A percentile compares a stretch with the other conserved stretches of the same genome.
These are phyloP conservation scores for Saiga tatarica DNA, from an alignment of 2,113 vertebrate genomes.

Conservation along the genomic window DNA sequence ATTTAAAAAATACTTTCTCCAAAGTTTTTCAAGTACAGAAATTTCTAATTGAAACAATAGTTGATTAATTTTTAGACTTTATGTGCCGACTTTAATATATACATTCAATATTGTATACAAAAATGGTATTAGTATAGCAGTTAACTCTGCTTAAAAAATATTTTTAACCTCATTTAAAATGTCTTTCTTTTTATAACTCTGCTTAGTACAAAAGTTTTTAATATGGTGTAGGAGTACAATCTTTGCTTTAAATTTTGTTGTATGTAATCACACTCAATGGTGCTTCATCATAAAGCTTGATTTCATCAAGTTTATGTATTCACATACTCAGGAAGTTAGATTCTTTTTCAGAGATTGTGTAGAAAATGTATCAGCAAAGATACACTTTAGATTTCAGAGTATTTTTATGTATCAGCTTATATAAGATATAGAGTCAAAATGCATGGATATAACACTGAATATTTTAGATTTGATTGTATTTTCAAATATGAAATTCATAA, in stretches of 20 bases:
- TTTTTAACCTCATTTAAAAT: neutral
- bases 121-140: neutral
- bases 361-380: neutral
- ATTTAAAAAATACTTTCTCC: neutral
- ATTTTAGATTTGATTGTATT: neutral
- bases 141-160: constrained; percentile 17
- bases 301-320: constrained; percentile 17
- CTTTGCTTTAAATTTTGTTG: neutral
- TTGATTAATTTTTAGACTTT: constrained; percentile 13
- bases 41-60: neutral
- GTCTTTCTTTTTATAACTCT: neutral
- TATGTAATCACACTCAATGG: neutral
- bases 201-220: neutral
- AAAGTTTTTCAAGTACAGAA: neutral
- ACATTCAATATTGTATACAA: neutral
- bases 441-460: neutral
- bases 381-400: neutral
- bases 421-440: neutral
- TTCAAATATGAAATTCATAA: neutral
- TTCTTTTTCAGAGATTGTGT: neutral
- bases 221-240: neutral
- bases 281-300: neutral
- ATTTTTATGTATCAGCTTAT: neutral
- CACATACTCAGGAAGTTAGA: neutral
- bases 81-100: neutral